phyloP scores from a whole-genome alignment of 2,113 vertebrate species.

The Phyllostomus hastatus region DNA sequence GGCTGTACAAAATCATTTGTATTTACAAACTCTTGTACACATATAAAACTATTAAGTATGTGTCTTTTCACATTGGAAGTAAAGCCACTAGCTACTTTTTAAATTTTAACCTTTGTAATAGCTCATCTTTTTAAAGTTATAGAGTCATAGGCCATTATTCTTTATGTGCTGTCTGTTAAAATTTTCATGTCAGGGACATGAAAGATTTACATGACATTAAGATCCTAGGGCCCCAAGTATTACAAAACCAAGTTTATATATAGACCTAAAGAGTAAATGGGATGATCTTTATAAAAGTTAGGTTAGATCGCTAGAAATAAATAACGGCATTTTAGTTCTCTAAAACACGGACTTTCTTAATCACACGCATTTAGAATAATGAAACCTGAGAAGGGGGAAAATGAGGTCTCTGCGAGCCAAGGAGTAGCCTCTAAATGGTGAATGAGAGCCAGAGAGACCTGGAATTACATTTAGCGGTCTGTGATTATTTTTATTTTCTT shows the following conservation, averaged over 20 bases:
- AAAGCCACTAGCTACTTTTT: not conserved
- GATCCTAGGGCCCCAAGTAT: not conserved
- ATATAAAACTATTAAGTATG: not conserved
- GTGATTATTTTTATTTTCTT: not conserved
- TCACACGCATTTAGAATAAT: conserved; percentile 1
- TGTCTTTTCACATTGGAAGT: not conserved
- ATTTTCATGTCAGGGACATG: conserved; percentile 29
- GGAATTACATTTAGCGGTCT: not conserved
- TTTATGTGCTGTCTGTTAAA: conserved; percentile 28
- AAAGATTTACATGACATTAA: conserved; percentile 24
- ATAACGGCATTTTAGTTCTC: not conserved
- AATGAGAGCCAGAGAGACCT: not conserved
- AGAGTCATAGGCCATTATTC: conserved; percentile 8
- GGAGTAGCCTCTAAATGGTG: not conserved
- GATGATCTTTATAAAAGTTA: not conserved
- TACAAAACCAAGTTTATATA: not conserved
- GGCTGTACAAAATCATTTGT: not conserved
- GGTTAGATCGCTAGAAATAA: not conserved
- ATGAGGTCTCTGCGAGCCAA: not conserved
- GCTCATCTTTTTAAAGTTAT: conserved; percentile 10
- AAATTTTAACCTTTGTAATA: conserved; percentile 14
- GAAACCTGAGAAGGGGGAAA: not conserved
- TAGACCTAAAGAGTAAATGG: not conserved
- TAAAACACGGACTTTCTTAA: conserved; percentile 1
- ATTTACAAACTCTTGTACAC: not conserved